phyloP scores from a whole-genome alignment of 92 coral and sea anemone species.

The Zoanthus solanderi region DNA sequence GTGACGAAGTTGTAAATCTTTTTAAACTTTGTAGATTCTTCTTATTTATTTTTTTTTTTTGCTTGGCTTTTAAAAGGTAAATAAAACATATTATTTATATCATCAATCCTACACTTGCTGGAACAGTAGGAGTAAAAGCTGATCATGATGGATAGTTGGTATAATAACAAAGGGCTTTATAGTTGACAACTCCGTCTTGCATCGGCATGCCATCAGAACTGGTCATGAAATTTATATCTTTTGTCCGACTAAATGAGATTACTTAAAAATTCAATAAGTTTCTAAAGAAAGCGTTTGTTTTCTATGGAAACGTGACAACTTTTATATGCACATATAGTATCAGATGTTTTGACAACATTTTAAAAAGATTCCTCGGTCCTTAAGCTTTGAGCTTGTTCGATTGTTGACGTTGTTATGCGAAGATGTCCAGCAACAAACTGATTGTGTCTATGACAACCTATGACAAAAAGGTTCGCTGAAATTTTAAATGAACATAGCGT shows the following conservation, averaged over 20 bases:
- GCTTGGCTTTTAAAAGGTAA: too few species aligned
- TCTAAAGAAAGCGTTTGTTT: not conserved
- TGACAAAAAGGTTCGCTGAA: not conserved
- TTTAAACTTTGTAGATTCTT: too few species aligned
- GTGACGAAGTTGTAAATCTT: not conserved
- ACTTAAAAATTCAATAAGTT: not conserved
- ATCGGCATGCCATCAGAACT: not conserved
- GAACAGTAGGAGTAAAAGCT: not conserved
- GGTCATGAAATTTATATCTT: not conserved
- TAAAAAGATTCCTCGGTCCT: not conserved
- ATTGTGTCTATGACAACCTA: conserved; percentile 38
- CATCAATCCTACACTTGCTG: not conserved
- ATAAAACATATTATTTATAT: too few species aligned
- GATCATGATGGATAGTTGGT: too few species aligned
- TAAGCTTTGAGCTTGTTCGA: not conserved
- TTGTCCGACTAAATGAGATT: not conserved
- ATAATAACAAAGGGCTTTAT: too few species aligned
- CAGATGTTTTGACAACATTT: not conserved
- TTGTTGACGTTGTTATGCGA: not conserved
- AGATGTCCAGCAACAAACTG: not conserved
- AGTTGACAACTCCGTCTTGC: not conserved
- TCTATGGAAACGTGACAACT: not conserved
- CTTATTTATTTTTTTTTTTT: too few species aligned
- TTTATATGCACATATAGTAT: not conserved
- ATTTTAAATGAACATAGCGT: not conserved